Evolutionary conservation across 2,113 vertebrate species (phyloP).

Genomic region (Puffinus mauretanicus): DNA sequence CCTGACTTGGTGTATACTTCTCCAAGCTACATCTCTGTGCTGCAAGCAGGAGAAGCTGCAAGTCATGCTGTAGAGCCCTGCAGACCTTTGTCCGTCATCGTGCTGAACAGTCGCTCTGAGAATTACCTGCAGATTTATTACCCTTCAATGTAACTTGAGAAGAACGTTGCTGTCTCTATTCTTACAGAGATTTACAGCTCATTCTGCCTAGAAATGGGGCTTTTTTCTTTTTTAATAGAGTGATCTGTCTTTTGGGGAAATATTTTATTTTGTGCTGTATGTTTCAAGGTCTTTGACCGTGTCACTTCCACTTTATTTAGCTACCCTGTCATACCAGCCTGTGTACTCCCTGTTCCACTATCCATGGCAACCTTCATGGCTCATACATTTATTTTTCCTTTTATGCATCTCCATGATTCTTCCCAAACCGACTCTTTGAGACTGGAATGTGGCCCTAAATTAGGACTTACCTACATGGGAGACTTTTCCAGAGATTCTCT

Average conservation of each 20-base stretch:
- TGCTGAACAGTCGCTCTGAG: rapidly evolving
- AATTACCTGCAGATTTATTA: slow-evolving; percentile 46
- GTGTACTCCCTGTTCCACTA: background rate
- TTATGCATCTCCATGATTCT: background rate
- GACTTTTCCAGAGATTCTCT: background rate
- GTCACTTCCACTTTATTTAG: slow-evolving; percentile 37
- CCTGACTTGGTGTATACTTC: background rate
- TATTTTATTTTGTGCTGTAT: slow-evolving; percentile 17
- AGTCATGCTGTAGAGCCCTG: background rate
- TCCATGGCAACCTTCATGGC: background rate
- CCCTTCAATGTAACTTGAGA: background rate
- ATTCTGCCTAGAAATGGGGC: background rate
- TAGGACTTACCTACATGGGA: background rate
- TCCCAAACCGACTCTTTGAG: background rate
- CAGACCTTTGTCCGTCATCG: background rate
- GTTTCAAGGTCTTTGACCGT: slow-evolving; percentile 42
- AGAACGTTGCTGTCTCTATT: background rate
- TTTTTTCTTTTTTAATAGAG: slow-evolving; percentile 38
- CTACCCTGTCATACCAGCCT: background rate
- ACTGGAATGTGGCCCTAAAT: background rate
- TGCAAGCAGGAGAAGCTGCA: background rate
- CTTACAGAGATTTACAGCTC: slow-evolving; percentile 37
- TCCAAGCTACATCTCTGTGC: background rate
- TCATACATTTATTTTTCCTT: background rate
- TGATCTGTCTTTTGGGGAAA: slow-evolving; percentile 45